phyloP scores from a whole-genome alignment of 2,113 vertebrate species.

The Drymodes brunneopygia region DNA sequence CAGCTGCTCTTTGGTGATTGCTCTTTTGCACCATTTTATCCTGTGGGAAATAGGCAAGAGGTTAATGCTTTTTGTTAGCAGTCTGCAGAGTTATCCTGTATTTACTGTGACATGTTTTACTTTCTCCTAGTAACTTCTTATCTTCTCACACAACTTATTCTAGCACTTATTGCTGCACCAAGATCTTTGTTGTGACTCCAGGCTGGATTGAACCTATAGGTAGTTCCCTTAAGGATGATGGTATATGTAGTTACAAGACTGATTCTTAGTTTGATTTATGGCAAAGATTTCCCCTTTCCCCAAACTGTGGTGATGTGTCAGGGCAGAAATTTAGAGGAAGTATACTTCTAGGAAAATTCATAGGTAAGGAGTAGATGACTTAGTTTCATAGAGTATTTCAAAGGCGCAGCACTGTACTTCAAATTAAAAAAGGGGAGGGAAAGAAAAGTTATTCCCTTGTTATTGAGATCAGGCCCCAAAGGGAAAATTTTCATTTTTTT shows the following conservation, averaged over 20 bases:
- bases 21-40: neutral
- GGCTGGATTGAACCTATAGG: neutral
- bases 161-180: neutral
- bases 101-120: neutral
- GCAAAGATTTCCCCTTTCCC: neutral
- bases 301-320: neutral
- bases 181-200: neutral
- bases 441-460: neutral
- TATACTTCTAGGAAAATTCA: neutral
- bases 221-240: neutral
- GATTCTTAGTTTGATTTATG: neutral
- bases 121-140: neutral
- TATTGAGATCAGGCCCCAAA: neutral
- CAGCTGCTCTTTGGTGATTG: neutral
- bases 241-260: neutral
- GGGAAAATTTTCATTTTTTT: neutral
- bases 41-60: neutral
- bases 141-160: neutral
- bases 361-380: neutral
- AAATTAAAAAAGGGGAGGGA: fast-evolving
- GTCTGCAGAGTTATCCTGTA: fast-evolving
- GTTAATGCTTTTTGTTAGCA: neutral
- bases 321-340: neutral
- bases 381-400: neutral
- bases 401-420: neutral